Percentiles rank a stretch among this genome's conserved stretches.
phyloP scores from a whole-genome alignment of 1,140 invertebrate species.

The Drosophila tropicalis region DNA sequence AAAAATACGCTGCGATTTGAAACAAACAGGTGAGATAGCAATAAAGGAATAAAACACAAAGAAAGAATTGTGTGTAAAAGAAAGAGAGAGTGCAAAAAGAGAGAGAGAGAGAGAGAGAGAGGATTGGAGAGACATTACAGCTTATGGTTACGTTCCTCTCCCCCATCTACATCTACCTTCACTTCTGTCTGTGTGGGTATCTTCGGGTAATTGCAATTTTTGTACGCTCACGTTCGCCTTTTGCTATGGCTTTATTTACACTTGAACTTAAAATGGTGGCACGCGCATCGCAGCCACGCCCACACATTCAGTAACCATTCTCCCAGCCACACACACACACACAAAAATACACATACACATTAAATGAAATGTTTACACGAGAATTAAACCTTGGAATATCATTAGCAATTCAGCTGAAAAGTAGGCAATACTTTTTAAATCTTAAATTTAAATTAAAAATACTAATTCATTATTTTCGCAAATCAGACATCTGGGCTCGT shows the following conservation, averaged over 20 bases:
- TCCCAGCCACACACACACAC: slow-evolving; percentile 15
- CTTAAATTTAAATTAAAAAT: not conserved
- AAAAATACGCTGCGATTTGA: slow-evolving; percentile 56
- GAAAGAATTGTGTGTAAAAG: not conserved
- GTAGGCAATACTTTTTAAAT: not conserved
- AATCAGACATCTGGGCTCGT: not conserved
- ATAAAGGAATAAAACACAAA: slow-evolving; percentile 4
- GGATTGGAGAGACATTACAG: slow-evolving; percentile 17
- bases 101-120: not conserved
- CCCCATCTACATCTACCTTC: not conserved
- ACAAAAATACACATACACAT: not conserved
- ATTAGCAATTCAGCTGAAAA: not conserved
- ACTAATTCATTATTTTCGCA: too few relatives aligned
- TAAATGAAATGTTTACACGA: not conserved
- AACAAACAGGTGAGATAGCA: slow-evolving; percentile 11
- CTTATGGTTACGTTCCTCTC: not conserved
- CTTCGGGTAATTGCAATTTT: slow-evolving; percentile 65
- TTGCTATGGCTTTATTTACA: slow-evolving; percentile 68
- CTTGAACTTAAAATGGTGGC: slow-evolving; percentile 68
- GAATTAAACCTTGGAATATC: not conserved
- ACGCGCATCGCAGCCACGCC: slow-evolving; percentile 32
- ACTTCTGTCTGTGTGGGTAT: not conserved
- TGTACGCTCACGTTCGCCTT: slow-evolving; percentile 54
- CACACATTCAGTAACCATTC: not conserved
- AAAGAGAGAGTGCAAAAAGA: not conserved